A percentile compares a stretch with the other conserved stretches of the same genome.
phyloP scores from a whole-genome alignment of 2,888 invertebrate species.

The Lasioglossum lativentre region DNA sequence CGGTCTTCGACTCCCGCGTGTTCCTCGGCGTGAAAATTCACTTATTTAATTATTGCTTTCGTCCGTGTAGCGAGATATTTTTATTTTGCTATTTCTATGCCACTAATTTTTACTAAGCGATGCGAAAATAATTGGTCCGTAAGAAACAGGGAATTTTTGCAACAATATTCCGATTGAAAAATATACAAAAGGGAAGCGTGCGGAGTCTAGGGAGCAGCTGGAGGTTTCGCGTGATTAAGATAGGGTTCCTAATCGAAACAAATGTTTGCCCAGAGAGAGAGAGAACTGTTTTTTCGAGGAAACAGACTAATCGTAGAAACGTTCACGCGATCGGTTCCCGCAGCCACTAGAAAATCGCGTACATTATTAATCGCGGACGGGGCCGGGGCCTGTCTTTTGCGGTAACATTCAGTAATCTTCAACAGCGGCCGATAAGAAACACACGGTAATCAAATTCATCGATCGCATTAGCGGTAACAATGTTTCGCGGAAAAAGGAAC shows the following conservation, averaged over 20 bases:
- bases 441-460: slow-evolving; percentile 54
- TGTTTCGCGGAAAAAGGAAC: slow-evolving; percentile 44
- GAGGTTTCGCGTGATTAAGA: slow-evolving; percentile 1
- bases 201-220: background rate
- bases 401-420: slow-evolving; percentile 25
- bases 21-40: no score
- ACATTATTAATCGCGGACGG: slow-evolving; percentile 10
- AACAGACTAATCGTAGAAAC: background rate
- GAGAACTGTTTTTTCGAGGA: background rate
- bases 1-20: no score
- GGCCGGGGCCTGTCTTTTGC: background rate
- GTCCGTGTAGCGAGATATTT: no score
- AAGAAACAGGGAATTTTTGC: no score
- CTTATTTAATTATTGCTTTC: no score
- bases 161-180: no score
- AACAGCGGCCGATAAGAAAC: slow-evolving; percentile 13
- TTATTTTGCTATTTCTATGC: no score
- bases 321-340: background rate
- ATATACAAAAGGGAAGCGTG: background rate
- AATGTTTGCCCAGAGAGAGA: background rate
- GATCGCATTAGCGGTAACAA: slow-evolving; percentile 46
- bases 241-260: background rate
- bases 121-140: no score
- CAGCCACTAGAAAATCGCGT: slow-evolving; percentile 2
- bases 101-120: no score